Percentiles rank a stretch among this genome's conserved stretches.
These are phyloP conservation scores for Ferdinandea cuprea DNA, from an alignment of 2,888 invertebrate species.

Conservation along the genomic window DNA sequence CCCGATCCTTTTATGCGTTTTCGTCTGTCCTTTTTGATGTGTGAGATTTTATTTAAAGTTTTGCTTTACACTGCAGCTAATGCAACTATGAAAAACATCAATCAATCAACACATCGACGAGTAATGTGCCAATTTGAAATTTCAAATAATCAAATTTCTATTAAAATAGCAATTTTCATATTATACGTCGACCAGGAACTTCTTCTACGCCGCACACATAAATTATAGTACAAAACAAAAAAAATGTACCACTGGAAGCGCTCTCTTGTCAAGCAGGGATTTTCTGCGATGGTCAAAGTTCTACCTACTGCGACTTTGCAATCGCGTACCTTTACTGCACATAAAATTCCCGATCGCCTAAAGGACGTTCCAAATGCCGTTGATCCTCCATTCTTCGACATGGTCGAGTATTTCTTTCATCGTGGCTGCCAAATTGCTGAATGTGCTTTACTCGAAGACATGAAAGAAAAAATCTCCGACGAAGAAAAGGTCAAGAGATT, in stretches of 20 bases:
- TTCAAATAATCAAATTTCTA: no score
- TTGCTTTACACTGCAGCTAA: no score
- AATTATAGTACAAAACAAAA: slow-evolving; percentile 41
- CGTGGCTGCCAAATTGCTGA: slow-evolving; percentile 95
- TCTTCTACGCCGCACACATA: no score
- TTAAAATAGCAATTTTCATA: no score
- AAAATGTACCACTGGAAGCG: slow-evolving; percentile 90
- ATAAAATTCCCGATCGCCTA: slow-evolving; percentile 93
- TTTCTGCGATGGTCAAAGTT: slow-evolving; percentile 85
- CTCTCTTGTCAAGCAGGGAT: slow-evolving; percentile 85
- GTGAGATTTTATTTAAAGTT: no score
- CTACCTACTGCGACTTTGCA: slow-evolving; percentile 85
- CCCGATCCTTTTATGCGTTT: no score
- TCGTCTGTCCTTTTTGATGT: no score
- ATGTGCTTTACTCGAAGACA: slow-evolving; percentile 94
- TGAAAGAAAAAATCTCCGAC: slow-evolving; percentile 88
- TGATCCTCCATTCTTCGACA: slow-evolving; percentile 96
- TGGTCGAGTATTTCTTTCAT: slow-evolving; percentile 99
- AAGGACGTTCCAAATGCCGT: slow-evolving; percentile 90
- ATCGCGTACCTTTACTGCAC: slow-evolving; percentile 84
- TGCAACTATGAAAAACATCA: no score
- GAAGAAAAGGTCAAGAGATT: slow-evolving; percentile 97
- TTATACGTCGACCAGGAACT: no score
- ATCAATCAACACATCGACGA: no score
- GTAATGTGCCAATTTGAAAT: no score